Percentiles rank a stretch among this genome's conserved stretches.
Conservation (phyloP, 1,140 invertebrate species). For the Nixonia krombeini region DNA sequence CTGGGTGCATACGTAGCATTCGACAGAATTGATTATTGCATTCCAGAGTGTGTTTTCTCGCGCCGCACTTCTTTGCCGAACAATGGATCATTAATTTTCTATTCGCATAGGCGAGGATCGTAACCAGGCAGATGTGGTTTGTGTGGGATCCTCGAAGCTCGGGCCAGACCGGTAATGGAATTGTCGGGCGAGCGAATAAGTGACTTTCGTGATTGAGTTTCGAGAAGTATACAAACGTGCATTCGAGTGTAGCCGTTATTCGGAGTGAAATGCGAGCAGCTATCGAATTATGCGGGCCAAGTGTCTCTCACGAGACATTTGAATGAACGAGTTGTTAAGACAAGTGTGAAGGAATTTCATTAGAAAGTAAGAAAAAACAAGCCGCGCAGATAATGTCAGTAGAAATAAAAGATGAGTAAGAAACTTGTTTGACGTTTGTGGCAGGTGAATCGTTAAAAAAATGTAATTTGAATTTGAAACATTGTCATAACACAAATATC, state of each 20-base stretch:
- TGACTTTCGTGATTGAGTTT: slow-evolving; percentile 48
- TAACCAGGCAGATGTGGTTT: slow-evolving; percentile 40
- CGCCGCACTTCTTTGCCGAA: slow-evolving; percentile 4
- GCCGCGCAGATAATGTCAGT: no score
- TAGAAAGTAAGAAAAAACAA: background rate
- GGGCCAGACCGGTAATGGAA: slow-evolving; percentile 50
- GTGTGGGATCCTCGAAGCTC: slow-evolving; percentile 35
- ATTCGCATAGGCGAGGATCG: slow-evolving; percentile 25
- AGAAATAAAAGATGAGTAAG: no score
- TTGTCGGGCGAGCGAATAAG: slow-evolving; percentile 52
- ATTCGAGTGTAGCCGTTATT: slow-evolving; percentile 35
- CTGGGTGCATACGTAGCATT: no score
- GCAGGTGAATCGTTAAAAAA: no score
- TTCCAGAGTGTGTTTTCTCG: background rate
- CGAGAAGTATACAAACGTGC: slow-evolving; percentile 35
- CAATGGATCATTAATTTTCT: slow-evolving; percentile 33
- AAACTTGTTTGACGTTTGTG: no score
- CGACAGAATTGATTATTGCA: background rate
- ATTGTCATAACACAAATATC: no score
- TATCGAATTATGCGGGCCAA: slow-evolving; percentile 31
- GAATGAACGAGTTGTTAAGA: slow-evolving; percentile 14
- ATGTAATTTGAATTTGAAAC: no score
- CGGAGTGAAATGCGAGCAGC: slow-evolving; percentile 27
- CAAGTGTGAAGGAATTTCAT: slow-evolving; percentile 4
- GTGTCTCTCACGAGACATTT: slow-evolving; percentile 17